phyloP scores from a whole-genome alignment of 1,140 invertebrate genomes.

The Drosophila sproati region DNA sequence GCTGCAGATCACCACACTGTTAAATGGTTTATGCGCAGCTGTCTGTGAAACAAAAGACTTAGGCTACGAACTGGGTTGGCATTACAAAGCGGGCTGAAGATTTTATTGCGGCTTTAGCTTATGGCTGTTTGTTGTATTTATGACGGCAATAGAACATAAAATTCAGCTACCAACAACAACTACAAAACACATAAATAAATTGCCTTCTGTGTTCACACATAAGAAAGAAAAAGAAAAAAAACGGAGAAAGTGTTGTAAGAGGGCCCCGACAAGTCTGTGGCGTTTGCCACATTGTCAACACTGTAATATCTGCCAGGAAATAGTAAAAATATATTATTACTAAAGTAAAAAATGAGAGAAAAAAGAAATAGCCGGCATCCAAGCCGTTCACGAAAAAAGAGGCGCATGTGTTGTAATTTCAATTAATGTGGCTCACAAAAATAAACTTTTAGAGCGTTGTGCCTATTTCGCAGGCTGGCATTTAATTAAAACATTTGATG shows the following conservation, averaged over 20 bases:
- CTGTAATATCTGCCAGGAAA: slow-evolving; percentile 55
- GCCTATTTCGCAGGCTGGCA: slow-evolving; percentile 42
- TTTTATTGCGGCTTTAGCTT: slow-evolving; percentile 14
- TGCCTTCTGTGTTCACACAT: slow-evolving; percentile 42
- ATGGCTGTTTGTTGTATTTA: slow-evolving; percentile 47
- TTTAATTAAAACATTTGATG: slow-evolving; percentile 76
- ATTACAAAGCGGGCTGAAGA: slow-evolving; percentile 7
- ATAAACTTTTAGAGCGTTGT: slow-evolving; percentile 62
- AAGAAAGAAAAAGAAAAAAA: background rate
- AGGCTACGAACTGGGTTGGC: slow-evolving; percentile 60
- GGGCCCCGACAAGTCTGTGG: background rate
- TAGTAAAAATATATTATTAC: slow-evolving; percentile 69
- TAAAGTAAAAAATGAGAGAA: slow-evolving; percentile 32
- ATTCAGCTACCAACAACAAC: slow-evolving; percentile 36
- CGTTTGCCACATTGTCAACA: slow-evolving; percentile 44
- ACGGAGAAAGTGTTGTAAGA: slow-evolving; percentile 56
- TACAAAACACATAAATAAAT: slow-evolving; percentile 36
- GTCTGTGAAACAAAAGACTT: slow-evolving; percentile 68
- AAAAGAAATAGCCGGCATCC: slow-evolving; percentile 5
- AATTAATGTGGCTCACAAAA: slow-evolving; percentile 64
- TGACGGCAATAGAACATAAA: slow-evolving; percentile 74
- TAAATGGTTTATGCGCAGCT: slow-evolving; percentile 32
- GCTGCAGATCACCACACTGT: slow-evolving; percentile 35
- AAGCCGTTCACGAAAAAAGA: slow-evolving; percentile 20
- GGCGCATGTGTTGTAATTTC: slow-evolving; percentile 65